phyloP scores from a whole-genome alignment of 2,888 invertebrate genomes.

The Andricus curvator region DNA sequence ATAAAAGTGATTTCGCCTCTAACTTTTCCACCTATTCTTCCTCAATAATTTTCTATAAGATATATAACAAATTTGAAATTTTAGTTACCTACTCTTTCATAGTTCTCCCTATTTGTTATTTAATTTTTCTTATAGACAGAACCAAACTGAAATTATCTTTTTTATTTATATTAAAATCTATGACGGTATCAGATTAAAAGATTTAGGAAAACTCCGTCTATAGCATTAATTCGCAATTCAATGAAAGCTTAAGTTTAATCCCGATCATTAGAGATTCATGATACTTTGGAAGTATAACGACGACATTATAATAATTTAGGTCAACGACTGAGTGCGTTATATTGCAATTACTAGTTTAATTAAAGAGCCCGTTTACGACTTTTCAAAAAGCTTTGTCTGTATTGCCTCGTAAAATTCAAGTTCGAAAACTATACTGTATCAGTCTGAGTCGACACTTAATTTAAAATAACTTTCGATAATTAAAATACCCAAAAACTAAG shows the following conservation, averaged over 20 bases:
- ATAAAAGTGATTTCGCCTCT: too few species aligned
- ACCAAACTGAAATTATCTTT: too few species aligned
- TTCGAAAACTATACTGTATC: background rate
- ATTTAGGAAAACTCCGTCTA: background rate
- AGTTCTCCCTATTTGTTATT: too few species aligned
- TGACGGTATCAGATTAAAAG: background rate
- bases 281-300: background rate
- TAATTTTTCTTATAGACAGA: too few species aligned
- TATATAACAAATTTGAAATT: too few species aligned
- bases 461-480: background rate
- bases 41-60: too few species aligned
- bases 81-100: too few species aligned
- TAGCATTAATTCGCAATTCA: background rate
- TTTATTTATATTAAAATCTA: too few species aligned
- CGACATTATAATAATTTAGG: conserved; percentile 6
- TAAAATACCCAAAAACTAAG: background rate
- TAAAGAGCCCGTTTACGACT: conserved; percentile 18
- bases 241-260: conserved; percentile 8
- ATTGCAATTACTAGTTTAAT: background rate
- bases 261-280: conserved; percentile 14
- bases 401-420: background rate
- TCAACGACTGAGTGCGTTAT: background rate
- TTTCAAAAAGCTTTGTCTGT: background rate
- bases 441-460: background rate
- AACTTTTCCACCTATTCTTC: too few species aligned